Conservation (phyloP, 2,888 invertebrate species). For the Dyspetes luteomarginatus region DNA sequence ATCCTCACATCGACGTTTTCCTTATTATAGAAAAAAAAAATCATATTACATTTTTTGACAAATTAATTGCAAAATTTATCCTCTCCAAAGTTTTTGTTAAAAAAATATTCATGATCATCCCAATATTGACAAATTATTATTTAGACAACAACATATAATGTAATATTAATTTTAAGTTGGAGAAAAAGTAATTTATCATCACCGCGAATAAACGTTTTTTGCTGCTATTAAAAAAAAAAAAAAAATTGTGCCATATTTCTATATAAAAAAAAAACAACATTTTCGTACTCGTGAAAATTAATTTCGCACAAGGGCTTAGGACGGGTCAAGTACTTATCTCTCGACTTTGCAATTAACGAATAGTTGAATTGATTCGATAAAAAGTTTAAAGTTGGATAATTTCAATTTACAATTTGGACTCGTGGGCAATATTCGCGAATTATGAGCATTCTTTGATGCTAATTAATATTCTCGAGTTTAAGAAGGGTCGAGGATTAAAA, state of each 20-base stretch:
- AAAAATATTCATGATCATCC: too few relatives aligned
- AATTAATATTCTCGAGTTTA: slow-evolving; percentile 60
- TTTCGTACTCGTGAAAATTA: neutral
- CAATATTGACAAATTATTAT: too few relatives aligned
- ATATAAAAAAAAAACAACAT: neutral
- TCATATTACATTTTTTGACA: too few relatives aligned
- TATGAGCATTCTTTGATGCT: slow-evolving; percentile 45
- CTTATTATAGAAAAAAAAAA: too few relatives aligned
- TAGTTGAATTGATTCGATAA: slow-evolving; percentile 9
- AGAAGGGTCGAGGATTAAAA: slow-evolving; percentile 56
- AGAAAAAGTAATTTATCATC: too few relatives aligned
- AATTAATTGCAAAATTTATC: too few relatives aligned
- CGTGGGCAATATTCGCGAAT: slow-evolving; percentile 16
- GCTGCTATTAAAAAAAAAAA: neutral
- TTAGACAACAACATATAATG: too few relatives aligned
- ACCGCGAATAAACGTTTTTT: neutral
- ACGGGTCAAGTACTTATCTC: neutral
- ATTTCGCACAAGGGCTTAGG: neutral
- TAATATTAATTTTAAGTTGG: too few relatives aligned
- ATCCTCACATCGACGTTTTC: too few relatives aligned
- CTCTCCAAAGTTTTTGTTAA: too few relatives aligned
- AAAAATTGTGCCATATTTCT: neutral
- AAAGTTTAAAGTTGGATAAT: slow-evolving; percentile 23
- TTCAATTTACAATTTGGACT: slow-evolving; percentile 23
- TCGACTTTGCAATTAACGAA: neutral